Evolutionary conservation across 2,113 vertebrate genomes (phyloP), one percentile per base, ranked within the genome.

Genomic region (Prunella fulvescens): DNA sequence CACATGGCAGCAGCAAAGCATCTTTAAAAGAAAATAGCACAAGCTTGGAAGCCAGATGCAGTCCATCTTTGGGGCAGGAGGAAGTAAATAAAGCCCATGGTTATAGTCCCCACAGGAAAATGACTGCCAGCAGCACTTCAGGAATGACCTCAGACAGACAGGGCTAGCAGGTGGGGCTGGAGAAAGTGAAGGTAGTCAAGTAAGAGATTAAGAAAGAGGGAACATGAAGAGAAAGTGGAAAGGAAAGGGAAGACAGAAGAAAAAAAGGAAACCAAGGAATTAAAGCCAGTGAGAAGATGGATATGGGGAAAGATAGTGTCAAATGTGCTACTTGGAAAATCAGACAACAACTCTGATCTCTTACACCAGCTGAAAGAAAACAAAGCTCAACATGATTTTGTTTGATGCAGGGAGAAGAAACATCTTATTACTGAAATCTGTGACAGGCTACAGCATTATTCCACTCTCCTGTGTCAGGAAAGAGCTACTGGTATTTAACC

Each of bases 221-320:
- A 65, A 61, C 9, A 79, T 1, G 2, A 70, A 69, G 18, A 53
- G 19, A 81, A 88, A 48, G 5, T 40, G 19, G 31, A 69, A 85
- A 42, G 14, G 35, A 79, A 71, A 80, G 3, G 13, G 22, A 61
- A 81, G 29, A 45, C 7, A 31, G 33, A 71, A 66, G 12, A 1
- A 48, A 60, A 78, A 58, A 18, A 28, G 10, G 14, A 39, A 88
- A 86, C 33, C 15, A 64, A 19, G 26, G 26, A 72, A 81, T 50
- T 58, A 42, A 71, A 88, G 17, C 6, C 1, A 1, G 7, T 58
- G 22, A 78, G 50, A 71, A 26, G 18, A 33, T 57, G 16, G 20
- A 39, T 39, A n/a, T 0, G 0, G 23, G 15, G 7, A 56, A 81
- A 60, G 11, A 48, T 7, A 26, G 3, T 45, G 17, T 29, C 28